Evolutionary conservation across 1,140 invertebrate species (phyloP).

Genomic region (Trichoplusia ni): DNA sequence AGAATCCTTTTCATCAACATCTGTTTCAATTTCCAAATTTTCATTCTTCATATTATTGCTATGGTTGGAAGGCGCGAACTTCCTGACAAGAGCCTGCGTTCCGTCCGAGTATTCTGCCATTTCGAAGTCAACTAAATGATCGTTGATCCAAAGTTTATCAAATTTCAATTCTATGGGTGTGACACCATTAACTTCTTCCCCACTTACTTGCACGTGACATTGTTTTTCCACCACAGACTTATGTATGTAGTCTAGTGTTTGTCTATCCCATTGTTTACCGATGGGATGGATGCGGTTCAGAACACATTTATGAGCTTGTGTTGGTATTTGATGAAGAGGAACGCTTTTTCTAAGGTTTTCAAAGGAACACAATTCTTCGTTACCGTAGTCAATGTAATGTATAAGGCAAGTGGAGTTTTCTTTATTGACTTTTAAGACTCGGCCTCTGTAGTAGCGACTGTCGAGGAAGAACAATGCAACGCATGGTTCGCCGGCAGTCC

Average conservation of each 20-base stretch:
- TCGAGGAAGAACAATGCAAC: conserved; percentile 84
- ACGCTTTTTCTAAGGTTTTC: conserved; percentile 83
- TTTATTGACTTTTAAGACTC: conserved; percentile 72
- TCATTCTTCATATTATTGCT: too few species aligned
- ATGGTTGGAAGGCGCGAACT: conserved; percentile 42
- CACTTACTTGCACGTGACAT: conserved; percentile 58
- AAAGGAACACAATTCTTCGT: conserved; percentile 79
- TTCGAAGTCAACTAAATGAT: conserved; percentile 71
- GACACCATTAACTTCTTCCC: conserved; percentile 48
- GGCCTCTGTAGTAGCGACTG: conserved; percentile 84
- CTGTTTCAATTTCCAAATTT: too few species aligned
- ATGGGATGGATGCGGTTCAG: conserved; percentile 75
- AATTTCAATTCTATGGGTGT: conserved; percentile 66
- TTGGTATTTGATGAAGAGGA: conserved; percentile 82
- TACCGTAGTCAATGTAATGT: conserved; percentile 85
- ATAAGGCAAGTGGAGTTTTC: conserved; percentile 74
- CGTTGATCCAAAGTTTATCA: conserved; percentile 67
- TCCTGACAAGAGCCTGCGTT: conserved; percentile 52
- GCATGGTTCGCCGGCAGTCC: conserved; percentile 84
- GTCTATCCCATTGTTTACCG: conserved; percentile 57
- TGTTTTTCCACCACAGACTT: conserved; percentile 71
- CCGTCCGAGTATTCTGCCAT: conserved; percentile 66
- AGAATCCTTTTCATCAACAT: conserved; percentile 49
- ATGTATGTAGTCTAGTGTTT: conserved; percentile 69
- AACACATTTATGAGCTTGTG: conserved; percentile 77